Evolutionary conservation across 2,113 vertebrate species (phyloP), one percentile per base, ranked within the genome.

Genomic region (Harpagus bidentatus): DNA sequence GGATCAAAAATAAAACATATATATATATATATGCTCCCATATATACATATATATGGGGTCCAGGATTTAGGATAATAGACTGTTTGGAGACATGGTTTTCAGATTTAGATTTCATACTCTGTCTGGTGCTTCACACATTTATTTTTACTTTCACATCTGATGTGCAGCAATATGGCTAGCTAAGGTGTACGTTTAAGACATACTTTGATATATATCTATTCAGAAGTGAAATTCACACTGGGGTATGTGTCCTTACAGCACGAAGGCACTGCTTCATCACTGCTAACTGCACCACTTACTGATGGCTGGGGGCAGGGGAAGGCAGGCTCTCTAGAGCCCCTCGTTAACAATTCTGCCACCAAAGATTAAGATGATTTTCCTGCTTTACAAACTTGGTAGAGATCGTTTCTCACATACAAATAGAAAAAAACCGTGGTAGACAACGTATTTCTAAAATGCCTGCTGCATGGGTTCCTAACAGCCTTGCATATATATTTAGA

Each of bases 71-170:
- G 71, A 42, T 65, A 91, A 93, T 4, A 85, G 71, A 38, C 50
- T 34, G 55, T 71, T 71, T 70, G 82, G 56, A 96, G 50, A 90
- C 77, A 26, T 36, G 52, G 69, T 63, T 95, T 97, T 96, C 93
- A 96, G 91, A 97, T 97, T 95, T 95, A 90, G 87, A 97, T 96
- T 93, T 77, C 87, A 76, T 67, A 74, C 86, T 93, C 93, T 95
- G 88, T 47, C 96, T 95, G 93, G 91, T 88, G 93, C 91, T 97
- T 98, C 98, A 97, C 98, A 98, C 93, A 1, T 98, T 98, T 98
- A 98, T 98, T 98, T 98, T 98, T 97, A 97, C 93, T 97, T 95
- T 97, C 98, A 98, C 98, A 97, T 98, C 97, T 97, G 94, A 98
- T 65, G 26, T n/a, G 88, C 79, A 97, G 96, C 97, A 98, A 97